Evolutionary conservation across 2,888 invertebrate species (phyloP), one percentile per base, ranked within the genome.

Genomic region (Amblyjoppa fuscipennis): DNA sequence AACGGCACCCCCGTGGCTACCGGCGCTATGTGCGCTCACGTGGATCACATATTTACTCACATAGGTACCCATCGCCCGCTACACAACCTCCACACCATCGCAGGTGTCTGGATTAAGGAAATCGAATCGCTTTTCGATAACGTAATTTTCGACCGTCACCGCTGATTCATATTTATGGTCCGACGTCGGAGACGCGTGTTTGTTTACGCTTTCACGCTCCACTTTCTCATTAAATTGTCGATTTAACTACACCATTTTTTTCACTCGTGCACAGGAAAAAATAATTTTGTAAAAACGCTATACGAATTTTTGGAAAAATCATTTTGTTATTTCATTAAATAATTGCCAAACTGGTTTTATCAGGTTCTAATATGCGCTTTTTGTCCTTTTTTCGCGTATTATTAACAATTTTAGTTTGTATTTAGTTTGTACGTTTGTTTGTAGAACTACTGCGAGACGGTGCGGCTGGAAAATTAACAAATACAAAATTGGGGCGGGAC

Each of bases 21-120:
- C 88, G 87, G 90, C 91, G 92, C 92, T 92, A 91, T 92, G 66
- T 79, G 81, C 71, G 28, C 80, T 69, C 77, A 80, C 80, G 76
- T 77, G 59, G 83, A 28, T 81, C 77, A 68, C 56, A 45, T 56
- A 68, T 61, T 28, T 49, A 61, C 11, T 28, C 45, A 49, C 59
- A 68, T 31, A 64, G 64, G 13, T 34, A 34, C n/a, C 34, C 34
- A 34, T 34, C 56, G 11, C n/a, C 28, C 41, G n/a, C 56, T 31
- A 7, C 11, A 34, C 64, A 25, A 11, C 20, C 11, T 59, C 59
- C 28, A 0, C 16, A 59, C 56, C 25, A 7, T 41, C 41, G 25
- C 34, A 31, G 64, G 16, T 64, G 31, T 61, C 31, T 11, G 61
- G 49, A 49, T 38, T 28, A 45, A 41, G n/a, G n/a, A 49, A 75